Conservation (phyloP, 2,888 invertebrate species). For the Ochropacha duplaris region DNA sequence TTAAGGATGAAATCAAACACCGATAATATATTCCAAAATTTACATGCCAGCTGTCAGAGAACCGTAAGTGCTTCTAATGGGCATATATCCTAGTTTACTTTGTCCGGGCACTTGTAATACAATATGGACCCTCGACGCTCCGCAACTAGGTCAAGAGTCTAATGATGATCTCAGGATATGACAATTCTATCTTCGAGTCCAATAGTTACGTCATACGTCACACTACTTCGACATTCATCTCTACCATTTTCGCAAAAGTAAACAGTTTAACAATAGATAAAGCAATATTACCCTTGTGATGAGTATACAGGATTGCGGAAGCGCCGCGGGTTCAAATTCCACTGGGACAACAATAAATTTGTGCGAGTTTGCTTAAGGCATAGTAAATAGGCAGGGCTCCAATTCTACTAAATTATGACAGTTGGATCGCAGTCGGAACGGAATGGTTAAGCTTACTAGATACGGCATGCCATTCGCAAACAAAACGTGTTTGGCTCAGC, state of each 20-base stretch:
- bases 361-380: conserved; percentile 23
- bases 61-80: conserved; percentile 48
- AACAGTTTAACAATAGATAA: conserved; percentile 11
- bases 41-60: conserved; percentile 29
- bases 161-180: conserved; percentile 47
- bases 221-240: not conserved
- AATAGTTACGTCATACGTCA: conserved; percentile 2
- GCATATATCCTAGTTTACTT: conserved; percentile 48
- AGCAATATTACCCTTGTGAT: conserved; percentile 21
- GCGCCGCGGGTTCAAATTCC: conserved; percentile 20
- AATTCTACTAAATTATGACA: conserved; percentile 17
- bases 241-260: not conserved
- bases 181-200: conserved; percentile 5
- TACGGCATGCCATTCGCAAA: conserved; percentile 5
- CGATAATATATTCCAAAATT: conserved; percentile 32
- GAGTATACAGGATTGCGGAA: conserved; percentile 23
- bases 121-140: conserved; percentile 47
- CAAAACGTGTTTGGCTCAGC: conserved; percentile 6
- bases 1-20: conserved; percentile 10
- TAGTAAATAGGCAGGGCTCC: conserved; percentile 25
- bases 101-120: conserved; percentile 49
- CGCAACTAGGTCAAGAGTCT: conserved; percentile 52
- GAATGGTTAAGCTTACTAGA: conserved; percentile 8
- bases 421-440: conserved; percentile 7
- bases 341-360: conserved; percentile 24